Conservation (phyloP, 2,888 invertebrate genomes). For the Caenorhabditis panamensis region DNA sequence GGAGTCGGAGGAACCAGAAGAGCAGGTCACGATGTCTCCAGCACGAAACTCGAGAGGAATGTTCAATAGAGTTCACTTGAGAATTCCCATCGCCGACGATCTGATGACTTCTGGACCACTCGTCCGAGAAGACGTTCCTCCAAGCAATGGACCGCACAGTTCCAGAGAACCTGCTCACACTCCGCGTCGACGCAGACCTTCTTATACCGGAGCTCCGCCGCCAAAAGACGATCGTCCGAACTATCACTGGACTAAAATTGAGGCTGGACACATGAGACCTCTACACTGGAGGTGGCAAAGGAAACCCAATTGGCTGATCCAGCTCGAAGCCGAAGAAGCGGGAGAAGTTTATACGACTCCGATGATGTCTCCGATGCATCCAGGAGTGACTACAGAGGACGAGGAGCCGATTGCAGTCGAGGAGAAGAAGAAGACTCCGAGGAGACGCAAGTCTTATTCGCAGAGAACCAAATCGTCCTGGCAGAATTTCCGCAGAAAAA, state of each 20-base stretch:
- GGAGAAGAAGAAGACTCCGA: too few relatives aligned
- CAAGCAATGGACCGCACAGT: not conserved
- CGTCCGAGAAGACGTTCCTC: not conserved
- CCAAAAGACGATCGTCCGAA: conserved; percentile 11
- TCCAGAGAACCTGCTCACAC: not conserved
- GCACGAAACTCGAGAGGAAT: too few relatives aligned
- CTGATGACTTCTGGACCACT: conserved; percentile 3
- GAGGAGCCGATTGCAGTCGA: not conserved
- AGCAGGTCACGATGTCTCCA: not conserved
- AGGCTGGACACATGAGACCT: too few relatives aligned
- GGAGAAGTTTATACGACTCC: not conserved
- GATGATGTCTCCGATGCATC: not conserved
- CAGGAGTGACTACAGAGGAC: not conserved
- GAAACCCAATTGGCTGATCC: not conserved
- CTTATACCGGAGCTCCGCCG: not conserved
- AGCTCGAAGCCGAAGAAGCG: not conserved
- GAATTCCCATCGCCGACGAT: not conserved
- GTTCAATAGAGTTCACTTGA: too few relatives aligned
- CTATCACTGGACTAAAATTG: not conserved
- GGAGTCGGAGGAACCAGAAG: not conserved
- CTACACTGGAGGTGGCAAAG: not conserved
- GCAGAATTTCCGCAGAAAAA: not conserved
- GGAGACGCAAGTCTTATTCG: too few relatives aligned
- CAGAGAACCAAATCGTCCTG: too few relatives aligned
- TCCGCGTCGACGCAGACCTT: not conserved